phyloP scores from a whole-genome alignment of 2,797 vertebrate genomes.

The Xyrichtys novacula region DNA sequence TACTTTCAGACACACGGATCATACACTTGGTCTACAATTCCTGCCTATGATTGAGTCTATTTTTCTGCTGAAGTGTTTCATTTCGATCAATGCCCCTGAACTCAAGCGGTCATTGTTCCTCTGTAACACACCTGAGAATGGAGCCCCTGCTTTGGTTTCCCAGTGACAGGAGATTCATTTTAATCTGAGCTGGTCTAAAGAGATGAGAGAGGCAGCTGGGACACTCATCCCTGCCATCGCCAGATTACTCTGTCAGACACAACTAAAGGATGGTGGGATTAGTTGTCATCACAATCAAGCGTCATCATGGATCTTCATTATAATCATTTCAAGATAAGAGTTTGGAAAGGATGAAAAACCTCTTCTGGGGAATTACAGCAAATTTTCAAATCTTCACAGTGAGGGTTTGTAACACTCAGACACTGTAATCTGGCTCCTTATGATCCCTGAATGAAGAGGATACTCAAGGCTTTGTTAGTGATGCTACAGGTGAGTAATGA shows the following conservation, averaged over 20 bases:
- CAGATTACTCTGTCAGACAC: slow-evolving; percentile 49
- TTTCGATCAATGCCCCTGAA: background rate
- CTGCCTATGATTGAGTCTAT: background rate
- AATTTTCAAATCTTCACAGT: background rate
- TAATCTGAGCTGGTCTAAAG: slow-evolving; percentile 42
- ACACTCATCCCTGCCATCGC: slow-evolving; percentile 47
- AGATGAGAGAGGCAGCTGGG: slow-evolving; percentile 43
- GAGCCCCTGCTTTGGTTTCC: slow-evolving; percentile 15
- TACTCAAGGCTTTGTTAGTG: background rate
- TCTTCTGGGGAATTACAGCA: background rate
- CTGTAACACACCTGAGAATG: slow-evolving; percentile 15
- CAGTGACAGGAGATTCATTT: slow-evolving; percentile 25
- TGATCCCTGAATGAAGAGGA: background rate
- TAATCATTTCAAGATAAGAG: slow-evolving; percentile 28
- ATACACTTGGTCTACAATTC: background rate
- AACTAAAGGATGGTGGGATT: slow-evolving; percentile 55
- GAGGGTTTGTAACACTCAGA: background rate
- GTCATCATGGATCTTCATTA: slow-evolving; percentile 23
- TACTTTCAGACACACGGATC: background rate
- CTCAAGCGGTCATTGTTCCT: background rate
- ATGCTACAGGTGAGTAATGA: background rate
- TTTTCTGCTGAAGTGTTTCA: background rate
- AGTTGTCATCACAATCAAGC: slow-evolving; percentile 48
- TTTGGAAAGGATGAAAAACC: slow-evolving; percentile 2
- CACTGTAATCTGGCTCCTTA: background rate